Conservation (phyloP, 1,140 invertebrate species). For the Tetramorium simillimum region DNA sequence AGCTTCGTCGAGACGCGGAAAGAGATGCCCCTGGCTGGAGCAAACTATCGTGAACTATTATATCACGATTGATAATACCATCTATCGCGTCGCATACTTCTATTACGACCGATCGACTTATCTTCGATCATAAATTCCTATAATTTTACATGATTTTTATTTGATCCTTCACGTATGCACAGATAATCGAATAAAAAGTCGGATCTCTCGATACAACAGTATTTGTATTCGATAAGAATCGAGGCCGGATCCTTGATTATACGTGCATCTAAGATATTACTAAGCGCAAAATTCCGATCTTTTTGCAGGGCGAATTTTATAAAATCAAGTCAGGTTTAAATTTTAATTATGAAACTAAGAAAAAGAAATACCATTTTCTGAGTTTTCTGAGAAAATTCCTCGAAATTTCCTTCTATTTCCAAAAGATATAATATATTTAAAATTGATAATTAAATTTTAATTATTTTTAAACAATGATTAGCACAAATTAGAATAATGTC, state of each 20-base stretch:
- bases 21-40: background rate
- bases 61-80: slow-evolving; percentile 35
- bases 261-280: background rate
- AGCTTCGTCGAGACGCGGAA: background rate
- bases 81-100: background rate
- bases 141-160: slow-evolving; percentile 6
- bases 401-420: background rate
- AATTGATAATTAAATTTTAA: background rate
- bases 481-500: background rate
- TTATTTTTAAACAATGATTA: background rate
- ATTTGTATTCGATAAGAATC: slow-evolving; percentile 15
- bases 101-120: slow-evolving; percentile 3
- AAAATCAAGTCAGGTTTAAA: background rate
- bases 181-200: slow-evolving; percentile 17
- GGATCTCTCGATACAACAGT: background rate
- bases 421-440: background rate
- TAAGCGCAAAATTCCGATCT: background rate
- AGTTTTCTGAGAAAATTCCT: background rate
- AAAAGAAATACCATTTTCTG: too few relatives aligned
- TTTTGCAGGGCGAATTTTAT: background rate
- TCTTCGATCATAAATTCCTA: background rate
- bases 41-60: slow-evolving; percentile 34
- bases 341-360: background rate
- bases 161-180: background rate
- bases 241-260: background rate